Percentiles rank a stretch among this genome's conserved stretches.
phyloP scores from a whole-genome alignment of 2,888 invertebrate species.

The Heteromurus nitidus region DNA sequence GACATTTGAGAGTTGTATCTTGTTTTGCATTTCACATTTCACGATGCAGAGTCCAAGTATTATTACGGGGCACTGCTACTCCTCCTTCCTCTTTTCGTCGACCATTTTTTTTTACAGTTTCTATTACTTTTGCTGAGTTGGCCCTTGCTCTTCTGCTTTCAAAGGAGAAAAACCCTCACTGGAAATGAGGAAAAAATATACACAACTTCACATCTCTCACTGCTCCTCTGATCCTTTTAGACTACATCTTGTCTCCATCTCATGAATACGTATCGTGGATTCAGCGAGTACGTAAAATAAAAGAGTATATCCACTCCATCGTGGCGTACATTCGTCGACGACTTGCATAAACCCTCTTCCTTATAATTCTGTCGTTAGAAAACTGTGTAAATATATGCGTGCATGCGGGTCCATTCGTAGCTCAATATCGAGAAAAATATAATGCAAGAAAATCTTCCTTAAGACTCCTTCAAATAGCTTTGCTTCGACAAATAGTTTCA shows the following conservation, averaged over 20 bases:
- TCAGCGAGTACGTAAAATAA: conserved; percentile 23
- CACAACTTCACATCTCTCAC: neutral
- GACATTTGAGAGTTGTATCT: conserved; percentile 44
- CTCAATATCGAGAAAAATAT: no score
- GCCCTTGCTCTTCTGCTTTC: conserved; percentile 7
- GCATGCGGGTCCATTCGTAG: no score
- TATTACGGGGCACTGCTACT: neutral
- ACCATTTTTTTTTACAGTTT: no score
- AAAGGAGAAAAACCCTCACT: conserved; percentile 4
- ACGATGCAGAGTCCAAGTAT: conserved; percentile 9
- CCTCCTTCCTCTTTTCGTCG: conserved; percentile 17
- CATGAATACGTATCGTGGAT: conserved; percentile 42
- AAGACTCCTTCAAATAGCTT: no score
- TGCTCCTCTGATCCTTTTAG: conserved; percentile 12
- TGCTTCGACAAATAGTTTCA: no score
- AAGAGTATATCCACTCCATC: neutral
- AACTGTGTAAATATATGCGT: neutral
- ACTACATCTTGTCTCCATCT: conserved; percentile 32
- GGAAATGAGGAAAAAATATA: conserved; percentile 15
- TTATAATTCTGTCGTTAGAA: no score
- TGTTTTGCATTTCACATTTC: conserved; percentile 22
- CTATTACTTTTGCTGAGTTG: conserved; percentile 34
- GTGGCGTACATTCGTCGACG: neutral
- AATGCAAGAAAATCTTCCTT: no score
- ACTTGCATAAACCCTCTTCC: no score